Base-by-base conservation (phyloP, 2,888 invertebrate species). In the Micoletzkya japonica region DNA sequence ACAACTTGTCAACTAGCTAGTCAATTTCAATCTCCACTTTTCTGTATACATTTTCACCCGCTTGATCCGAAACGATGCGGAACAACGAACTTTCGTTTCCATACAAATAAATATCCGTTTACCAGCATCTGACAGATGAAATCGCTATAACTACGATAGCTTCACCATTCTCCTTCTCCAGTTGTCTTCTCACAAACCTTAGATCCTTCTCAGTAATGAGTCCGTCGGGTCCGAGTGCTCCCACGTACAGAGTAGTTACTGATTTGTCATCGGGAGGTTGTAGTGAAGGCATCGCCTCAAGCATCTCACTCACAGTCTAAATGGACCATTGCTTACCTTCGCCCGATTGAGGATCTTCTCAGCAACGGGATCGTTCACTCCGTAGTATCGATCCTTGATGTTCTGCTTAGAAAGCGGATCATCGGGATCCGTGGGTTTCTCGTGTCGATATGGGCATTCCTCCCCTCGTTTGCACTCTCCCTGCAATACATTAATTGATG, bases 231-330 rank as follows among this genome's bases (percentile, higher is more conserved):
- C 94, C 93, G 28, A 96, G 87, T 86, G 95, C 96, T 24, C 97
- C 97, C n/a, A 98, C 91, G 86, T 97, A 98, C 6, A 98, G 88
- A 0, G 98, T 99, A 0, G 97, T 96, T 56, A 99, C 95, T 2
- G 92, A 91, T 81, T 91, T 91, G 86, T 98, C 98, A 85, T 97
- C 96, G 0, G 98, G 98, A 0, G 94, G 92, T 54, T 95, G 94
- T 54, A 98, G 87, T 20, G 93, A 93, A 0, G 97, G 98, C 91
- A 97, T 91, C 0, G 94, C 93, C 7, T 93, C 91, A 26, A 67
- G 49, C 26, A 7, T 6, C 10, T 52, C 57, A 58, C 24, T n/a
- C 52, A 50, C 28, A 24, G 14, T 17, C 14, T 44, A 44, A 44
- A 44, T 14, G 44, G 44, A 28, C 17, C 6, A 28, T 14, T 7